Conservation (phyloP, 2,797 vertebrate species). For the Crypturellus tataupa region DNA sequence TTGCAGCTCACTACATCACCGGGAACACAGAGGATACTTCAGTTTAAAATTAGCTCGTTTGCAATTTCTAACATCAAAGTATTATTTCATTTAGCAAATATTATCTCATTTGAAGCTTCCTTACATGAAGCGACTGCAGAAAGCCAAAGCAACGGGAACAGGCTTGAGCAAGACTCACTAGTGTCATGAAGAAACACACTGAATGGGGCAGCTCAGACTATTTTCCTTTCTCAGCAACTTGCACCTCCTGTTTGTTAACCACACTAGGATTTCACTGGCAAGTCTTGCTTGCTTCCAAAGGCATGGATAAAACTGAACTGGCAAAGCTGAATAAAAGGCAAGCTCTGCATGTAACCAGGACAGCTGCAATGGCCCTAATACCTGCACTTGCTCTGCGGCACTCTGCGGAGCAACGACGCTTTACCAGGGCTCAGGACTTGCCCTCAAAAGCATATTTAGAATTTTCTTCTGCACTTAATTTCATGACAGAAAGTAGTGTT, state of each 20-base stretch:
- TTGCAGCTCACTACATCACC: background rate
- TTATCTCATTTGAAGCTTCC: background rate
- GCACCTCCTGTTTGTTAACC: background rate
- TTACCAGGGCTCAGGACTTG: background rate
- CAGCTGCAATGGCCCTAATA: background rate
- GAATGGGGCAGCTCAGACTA: background rate
- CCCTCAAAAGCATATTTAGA: background rate
- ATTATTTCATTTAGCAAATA: background rate
- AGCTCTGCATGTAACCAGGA: background rate
- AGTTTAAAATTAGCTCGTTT: background rate
- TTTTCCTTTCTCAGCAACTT: background rate
- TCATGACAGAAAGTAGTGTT: background rate
- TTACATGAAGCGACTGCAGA: background rate
- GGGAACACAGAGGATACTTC: background rate
- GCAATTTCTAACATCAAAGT: background rate
- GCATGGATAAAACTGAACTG: background rate
- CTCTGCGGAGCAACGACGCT: fast-evolving
- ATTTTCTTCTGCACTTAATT: background rate
- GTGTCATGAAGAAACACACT: background rate
- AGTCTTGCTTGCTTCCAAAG: background rate
- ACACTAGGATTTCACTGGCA: background rate
- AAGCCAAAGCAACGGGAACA: constrained; percentile 5
- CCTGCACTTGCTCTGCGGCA: background rate
- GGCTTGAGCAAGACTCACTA: background rate
- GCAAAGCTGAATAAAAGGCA: background rate